Evolutionary conservation across 2,888 invertebrate species (phyloP), one percentile per base, ranked within the genome.

Genomic region (Eumacrocentrus americanus): DNA sequence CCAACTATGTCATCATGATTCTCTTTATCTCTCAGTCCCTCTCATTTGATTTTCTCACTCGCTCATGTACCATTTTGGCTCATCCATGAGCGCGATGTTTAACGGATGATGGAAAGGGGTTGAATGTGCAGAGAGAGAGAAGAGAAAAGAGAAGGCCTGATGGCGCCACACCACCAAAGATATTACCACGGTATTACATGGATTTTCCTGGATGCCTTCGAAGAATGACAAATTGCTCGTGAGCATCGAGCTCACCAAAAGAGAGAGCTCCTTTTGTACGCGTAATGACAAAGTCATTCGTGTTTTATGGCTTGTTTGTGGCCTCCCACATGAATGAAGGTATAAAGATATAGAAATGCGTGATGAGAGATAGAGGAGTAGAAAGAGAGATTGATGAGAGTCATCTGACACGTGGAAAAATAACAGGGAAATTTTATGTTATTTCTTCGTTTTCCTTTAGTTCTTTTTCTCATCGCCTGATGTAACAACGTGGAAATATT

Each of bases 191-290:
- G 62, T 61, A 64, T 62, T 61, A 62, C 61, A 53, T 61, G 64
- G 59, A 61, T 61, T 62, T 62, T 60, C 61, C n/a, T 40, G 55
- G 38, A 55, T 54, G 59, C 61, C 58, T 44, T 11, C 53, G 48
- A 58, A 58, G 58, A 56, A 64, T 64, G 62, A 62, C 61, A 61
- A 62, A 66, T 66, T 55, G 59, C 55, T 60, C 44, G 60, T 47
- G 62, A 64, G 50, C 59, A 40, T 14, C 12, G 23, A 34, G 37
- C 6, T 35, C 29, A 62, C 50, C n/a, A n/a, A n/a, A n/a, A n/a
- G 14, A 63, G 56, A 55, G 29, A 18, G 9, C 35, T 14, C 22
- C 44, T 38, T 51, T 51, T 12, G n/a, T 12, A 38, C 51, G 11
- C 7, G 37, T 51, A 51, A 48, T 48, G 48, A 48, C 48, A 48